Conservation (phyloP, 2,888 invertebrate species). For the Heliothis peltigera region DNA sequence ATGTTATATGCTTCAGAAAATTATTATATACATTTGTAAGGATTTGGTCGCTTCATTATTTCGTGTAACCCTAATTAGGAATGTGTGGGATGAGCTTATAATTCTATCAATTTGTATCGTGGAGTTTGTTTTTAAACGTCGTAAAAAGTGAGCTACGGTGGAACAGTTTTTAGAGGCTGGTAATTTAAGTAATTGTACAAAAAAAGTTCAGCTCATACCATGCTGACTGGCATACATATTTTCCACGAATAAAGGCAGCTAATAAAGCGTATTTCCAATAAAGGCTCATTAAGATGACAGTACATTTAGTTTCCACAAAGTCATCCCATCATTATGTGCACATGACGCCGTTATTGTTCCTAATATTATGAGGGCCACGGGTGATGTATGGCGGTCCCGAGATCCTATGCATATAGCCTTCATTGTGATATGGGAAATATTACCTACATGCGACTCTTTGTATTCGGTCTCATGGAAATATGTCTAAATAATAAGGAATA, state of each 20-base stretch:
- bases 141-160: neutral
- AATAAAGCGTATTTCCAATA: constrained; percentile 7
- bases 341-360: constrained; percentile 53
- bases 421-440: constrained; percentile 51
- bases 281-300: constrained; percentile 44
- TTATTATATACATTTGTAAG: constrained; percentile 38
- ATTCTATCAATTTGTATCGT: constrained; percentile 1
- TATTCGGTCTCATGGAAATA: constrained; percentile 33
- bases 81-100: neutral
- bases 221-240: neutral
- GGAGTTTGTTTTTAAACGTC: neutral
- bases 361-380: constrained; percentile 52
- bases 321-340: constrained; percentile 60
- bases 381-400: constrained; percentile 50
- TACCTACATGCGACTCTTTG: constrained; percentile 32
- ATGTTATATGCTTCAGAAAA: constrained; percentile 38
- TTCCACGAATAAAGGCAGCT: constrained; percentile 1
- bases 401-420: constrained; percentile 46
- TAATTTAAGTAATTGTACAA: neutral
- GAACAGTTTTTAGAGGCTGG: neutral
- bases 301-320: constrained; percentile 45
- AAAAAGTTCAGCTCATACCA: neutral
- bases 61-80: constrained; percentile 10
- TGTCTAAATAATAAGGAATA: neutral
- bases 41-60: constrained; percentile 29